Percentiles rank a stretch among this genome's conserved stretches.
These are phyloP conservation scores for Ptiloglossa arizonensis DNA, from an alignment of 1,140 invertebrate species.

Conservation along the genomic window DNA sequence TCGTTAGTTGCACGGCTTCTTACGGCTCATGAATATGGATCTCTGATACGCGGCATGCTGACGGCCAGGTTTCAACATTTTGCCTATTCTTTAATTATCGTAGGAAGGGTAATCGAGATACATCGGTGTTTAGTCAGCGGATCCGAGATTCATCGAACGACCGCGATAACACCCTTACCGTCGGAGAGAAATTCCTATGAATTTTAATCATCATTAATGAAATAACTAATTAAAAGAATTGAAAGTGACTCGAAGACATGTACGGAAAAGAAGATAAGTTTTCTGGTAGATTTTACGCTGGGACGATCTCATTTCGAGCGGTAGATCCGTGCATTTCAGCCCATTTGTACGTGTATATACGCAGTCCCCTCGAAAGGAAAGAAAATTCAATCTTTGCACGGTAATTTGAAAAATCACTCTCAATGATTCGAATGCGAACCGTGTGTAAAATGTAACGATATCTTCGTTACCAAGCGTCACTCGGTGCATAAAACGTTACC, in stretches of 20 bases:
- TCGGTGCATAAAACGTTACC: no score
- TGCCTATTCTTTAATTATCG: slow-evolving; percentile 59
- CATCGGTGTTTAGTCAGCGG: slow-evolving; percentile 10
- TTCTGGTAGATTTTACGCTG: no score
- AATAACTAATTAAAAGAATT: slow-evolving; percentile 7
- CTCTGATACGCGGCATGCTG: slow-evolving; percentile 20
- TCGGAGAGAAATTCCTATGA: not conserved
- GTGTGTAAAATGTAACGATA: no score
- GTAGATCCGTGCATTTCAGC: no score
- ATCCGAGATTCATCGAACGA: slow-evolving; percentile 21
- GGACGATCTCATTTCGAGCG: no score
- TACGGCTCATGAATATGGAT: slow-evolving; percentile 71
- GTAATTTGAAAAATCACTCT: no score
- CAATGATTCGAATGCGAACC: no score
- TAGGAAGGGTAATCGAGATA: slow-evolving; percentile 14
- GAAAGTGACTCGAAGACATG: not conserved
- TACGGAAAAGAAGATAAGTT: no score
- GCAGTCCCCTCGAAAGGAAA: no score
- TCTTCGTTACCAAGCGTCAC: no score
- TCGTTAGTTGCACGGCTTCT: slow-evolving; percentile 67
- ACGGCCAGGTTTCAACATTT: slow-evolving; percentile 61
- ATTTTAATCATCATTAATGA: not conserved
- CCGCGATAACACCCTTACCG: not conserved
- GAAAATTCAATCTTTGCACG: no score
- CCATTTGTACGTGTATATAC: no score